These are phyloP conservation scores for Anabacerthia variegaticeps DNA, from an alignment of 2,797 vertebrate genomes.

Conservation along the genomic window DNA sequence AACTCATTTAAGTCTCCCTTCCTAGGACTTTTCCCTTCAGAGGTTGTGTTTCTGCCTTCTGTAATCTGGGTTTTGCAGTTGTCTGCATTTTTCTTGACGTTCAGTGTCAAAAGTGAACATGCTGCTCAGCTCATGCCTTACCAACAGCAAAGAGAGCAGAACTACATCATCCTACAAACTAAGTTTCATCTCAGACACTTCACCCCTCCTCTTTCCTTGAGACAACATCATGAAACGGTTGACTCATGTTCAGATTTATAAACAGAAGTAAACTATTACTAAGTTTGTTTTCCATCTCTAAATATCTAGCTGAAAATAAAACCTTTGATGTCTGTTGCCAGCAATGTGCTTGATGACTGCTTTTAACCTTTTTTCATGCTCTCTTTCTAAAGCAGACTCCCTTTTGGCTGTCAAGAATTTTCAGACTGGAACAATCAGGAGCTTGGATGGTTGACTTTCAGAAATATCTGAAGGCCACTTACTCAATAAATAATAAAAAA, in stretches of 20 bases:
- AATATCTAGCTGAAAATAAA: slow-evolving; percentile 43
- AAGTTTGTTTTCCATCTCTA: slow-evolving; percentile 27
- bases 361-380: slow-evolving; percentile 15
- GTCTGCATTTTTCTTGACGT: background rate
- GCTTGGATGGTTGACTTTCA: background rate
- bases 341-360: background rate
- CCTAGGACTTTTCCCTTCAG: background rate
- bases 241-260: slow-evolving; percentile 46
- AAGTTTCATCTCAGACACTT: background rate
- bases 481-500: background rate
- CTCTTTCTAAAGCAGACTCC: background rate
- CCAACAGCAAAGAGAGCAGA: background rate
- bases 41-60: background rate
- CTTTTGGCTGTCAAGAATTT: background rate
- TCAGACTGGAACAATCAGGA: background rate
- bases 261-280: slow-evolving; percentile 56
- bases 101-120: background rate
- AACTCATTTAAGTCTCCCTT: background rate
- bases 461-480: background rate
- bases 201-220: background rate
- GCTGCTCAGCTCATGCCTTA: background rate
- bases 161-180: background rate
- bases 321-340: slow-evolving; percentile 38
- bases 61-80: background rate
- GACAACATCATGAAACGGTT: slow-evolving; percentile 17